Percentiles rank a stretch among this genome's conserved stretches.
phyloP scores from a whole-genome alignment of 1,140 invertebrate genomes.

The Drosophila tani region DNA sequence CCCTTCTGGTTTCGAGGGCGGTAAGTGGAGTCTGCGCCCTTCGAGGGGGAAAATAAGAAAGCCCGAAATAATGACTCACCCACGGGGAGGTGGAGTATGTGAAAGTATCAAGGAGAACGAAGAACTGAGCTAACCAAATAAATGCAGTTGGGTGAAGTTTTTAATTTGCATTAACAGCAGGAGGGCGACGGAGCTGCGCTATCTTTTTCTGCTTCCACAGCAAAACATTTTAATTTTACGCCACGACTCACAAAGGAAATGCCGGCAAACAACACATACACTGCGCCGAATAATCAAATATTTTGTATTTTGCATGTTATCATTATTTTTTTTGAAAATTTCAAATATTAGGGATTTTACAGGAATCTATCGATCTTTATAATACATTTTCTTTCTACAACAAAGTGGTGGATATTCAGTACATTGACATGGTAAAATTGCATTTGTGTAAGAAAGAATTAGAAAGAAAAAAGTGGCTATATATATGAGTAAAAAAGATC shows the following conservation, averaged over 20 bases:
- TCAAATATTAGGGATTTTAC: too few species aligned
- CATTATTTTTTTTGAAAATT: background rate
- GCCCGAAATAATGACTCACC: conserved; percentile 22
- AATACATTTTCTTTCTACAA: background rate
- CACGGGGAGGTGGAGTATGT: conserved; percentile 1
- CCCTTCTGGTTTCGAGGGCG: conserved; percentile 17
- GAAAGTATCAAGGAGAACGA: conserved; percentile 20
- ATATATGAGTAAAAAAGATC: too few species aligned
- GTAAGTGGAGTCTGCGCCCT: conserved; percentile 40
- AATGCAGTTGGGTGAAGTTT: conserved; percentile 68
- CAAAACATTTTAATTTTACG: conserved; percentile 67
- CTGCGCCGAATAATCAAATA: background rate
- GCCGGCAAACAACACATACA: conserved; percentile 21
- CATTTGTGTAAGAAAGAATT: too few species aligned
- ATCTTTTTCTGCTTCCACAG: conserved; percentile 26
- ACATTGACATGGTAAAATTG: too few species aligned
- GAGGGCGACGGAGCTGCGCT: conserved; percentile 6
- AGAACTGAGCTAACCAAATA: conserved; percentile 55
- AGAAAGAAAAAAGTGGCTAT: too few species aligned
- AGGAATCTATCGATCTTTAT: too few species aligned
- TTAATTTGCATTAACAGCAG: conserved; percentile 57
- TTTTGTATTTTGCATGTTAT: background rate
- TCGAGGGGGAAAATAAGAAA: conserved; percentile 18
- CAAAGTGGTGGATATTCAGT: too few species aligned
- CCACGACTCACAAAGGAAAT: conserved; percentile 56